A percentile compares a stretch with the other conserved stretches of the same genome.
phyloP scores from a whole-genome alignment of 2,797 vertebrate species.

The Tamandua tetradactyla region DNA sequence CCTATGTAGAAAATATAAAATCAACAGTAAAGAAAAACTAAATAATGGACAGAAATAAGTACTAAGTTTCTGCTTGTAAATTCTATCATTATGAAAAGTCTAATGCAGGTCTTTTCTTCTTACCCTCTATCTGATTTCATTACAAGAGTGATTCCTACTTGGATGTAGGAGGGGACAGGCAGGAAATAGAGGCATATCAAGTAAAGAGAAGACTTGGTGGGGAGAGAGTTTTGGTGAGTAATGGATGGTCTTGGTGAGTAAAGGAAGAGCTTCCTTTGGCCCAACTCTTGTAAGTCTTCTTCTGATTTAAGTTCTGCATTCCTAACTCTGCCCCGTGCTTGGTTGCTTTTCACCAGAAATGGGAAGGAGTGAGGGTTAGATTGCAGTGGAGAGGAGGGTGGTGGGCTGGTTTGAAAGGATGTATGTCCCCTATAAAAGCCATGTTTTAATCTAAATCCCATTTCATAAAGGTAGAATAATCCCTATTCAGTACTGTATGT shows the following conservation, averaged over 20 bases:
- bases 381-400: neutral
- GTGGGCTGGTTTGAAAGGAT: too few species aligned
- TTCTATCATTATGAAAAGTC: constrained; percentile 21
- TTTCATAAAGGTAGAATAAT: too few species aligned
- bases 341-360: neutral
- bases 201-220: neutral
- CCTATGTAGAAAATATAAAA: constrained; percentile 84
- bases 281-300: neutral
- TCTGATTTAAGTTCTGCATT: neutral
- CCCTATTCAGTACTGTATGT: too few species aligned
- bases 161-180: neutral
- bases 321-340: neutral
- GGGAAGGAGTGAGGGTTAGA: neutral
- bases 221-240: too few species aligned
- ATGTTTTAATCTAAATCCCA: too few species aligned
- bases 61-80: constrained; percentile 67
- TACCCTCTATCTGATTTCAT: neutral
- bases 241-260: accelerated
- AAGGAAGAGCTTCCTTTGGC: neutral
- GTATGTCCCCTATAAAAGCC: too few species aligned
- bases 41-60: neutral
- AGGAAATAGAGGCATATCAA: neutral
- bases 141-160: neutral
- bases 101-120: neutral
- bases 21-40: constrained; percentile 52